Evolutionary conservation across 2,888 invertebrate species (phyloP).

Genomic region (Linnaemya vulpina): DNA sequence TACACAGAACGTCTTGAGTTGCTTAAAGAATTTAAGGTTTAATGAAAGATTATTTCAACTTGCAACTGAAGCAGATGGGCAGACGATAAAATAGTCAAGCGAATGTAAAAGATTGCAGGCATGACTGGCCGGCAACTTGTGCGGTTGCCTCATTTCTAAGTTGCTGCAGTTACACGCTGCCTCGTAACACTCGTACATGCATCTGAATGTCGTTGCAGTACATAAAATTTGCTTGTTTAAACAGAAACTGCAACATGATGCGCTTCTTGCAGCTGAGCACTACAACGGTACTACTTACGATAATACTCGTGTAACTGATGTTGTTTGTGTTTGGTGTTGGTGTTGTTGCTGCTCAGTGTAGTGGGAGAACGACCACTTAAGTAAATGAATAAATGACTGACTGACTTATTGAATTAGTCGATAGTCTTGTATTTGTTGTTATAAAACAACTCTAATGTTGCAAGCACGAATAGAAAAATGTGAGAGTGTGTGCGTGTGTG

Average conservation of each 20-base stretch:
- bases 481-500: background rate
- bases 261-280: background rate
- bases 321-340: background rate
- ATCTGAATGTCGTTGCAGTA: background rate
- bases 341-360: constrained; percentile 15
- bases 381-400: constrained; percentile 38
- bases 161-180: background rate
- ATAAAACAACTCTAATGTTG: constrained; percentile 14
- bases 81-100: background rate
- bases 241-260: background rate
- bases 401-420: constrained; percentile 63
- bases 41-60: background rate
- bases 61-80: constrained; percentile 1
- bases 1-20: too few relatives aligned
- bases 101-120: background rate
- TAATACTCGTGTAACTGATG: background rate
- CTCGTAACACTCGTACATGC: background rate
- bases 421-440: constrained; percentile 35
- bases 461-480: background rate
- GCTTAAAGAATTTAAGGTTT: background rate
- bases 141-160: background rate
- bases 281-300: background rate
- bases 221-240: constrained; percentile 1
- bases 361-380: constrained; percentile 47
- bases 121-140: constrained; percentile 7